phyloP scores from a whole-genome alignment of 2,113 vertebrate genomes.

The Todiramphus chloris region DNA sequence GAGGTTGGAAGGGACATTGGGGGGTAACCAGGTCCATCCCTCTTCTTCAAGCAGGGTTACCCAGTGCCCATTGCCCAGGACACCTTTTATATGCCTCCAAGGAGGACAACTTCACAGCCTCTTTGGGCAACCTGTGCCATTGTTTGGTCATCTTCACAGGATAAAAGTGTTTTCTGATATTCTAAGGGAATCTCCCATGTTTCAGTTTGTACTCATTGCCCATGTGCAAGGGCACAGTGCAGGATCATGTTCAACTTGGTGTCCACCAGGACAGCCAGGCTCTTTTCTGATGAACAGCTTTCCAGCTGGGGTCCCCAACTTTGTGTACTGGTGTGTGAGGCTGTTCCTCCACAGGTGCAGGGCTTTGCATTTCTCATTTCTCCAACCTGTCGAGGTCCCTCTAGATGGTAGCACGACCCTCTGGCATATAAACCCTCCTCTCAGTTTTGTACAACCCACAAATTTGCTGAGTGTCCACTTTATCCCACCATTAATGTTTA shows the following conservation, averaged over 20 bases:
- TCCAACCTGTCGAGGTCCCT: neutral
- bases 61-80: neutral
- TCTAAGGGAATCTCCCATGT: neutral
- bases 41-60: neutral
- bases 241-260: neutral
- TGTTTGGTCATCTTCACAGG: neutral
- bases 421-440: neutral
- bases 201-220: neutral
- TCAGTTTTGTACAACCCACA: neutral
- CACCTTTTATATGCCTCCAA: neutral
- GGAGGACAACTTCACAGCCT: fast-evolving
- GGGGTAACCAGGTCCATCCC: fast-evolving
- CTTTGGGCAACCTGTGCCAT: neutral
- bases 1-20: neutral
- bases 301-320: neutral
- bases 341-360: neutral
- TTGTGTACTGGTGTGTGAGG: neutral
- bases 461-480: neutral
- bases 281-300: neutral
- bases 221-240: neutral
- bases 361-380: neutral
- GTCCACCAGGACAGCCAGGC: neutral
- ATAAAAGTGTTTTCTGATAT: neutral
- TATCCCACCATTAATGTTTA: neutral
- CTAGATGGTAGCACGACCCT: neutral